phyloP scores from a whole-genome alignment of 2,888 invertebrate genomes.

The Drosophila acutilabella region DNA sequence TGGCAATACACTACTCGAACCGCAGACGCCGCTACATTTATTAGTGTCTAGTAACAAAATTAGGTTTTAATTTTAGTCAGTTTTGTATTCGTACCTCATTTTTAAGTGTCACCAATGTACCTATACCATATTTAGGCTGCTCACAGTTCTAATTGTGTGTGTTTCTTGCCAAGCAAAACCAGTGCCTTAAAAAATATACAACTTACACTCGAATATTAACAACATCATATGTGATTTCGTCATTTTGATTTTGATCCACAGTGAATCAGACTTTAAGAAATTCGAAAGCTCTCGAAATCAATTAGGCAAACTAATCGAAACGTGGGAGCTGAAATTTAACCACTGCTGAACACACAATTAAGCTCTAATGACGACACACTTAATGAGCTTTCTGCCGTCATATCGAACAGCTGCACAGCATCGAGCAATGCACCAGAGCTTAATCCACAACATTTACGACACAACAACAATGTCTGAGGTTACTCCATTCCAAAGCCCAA shows the following conservation, averaged over 20 bases:
- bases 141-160: constrained; percentile 32
- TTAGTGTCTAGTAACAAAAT: constrained; percentile 38
- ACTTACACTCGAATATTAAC: constrained; percentile 38
- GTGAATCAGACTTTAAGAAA: constrained; percentile 16
- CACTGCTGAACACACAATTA: constrained; percentile 28
- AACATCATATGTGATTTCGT: neutral
- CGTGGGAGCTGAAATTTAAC: constrained; percentile 32
- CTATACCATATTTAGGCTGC: constrained; percentile 41
- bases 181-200: constrained; percentile 52
- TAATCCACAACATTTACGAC: neutral
- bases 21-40: constrained; percentile 78
- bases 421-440: constrained; percentile 16
- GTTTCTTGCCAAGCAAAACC: constrained; percentile 67
- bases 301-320: constrained; percentile 49
- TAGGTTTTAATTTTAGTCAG: constrained; percentile 21
- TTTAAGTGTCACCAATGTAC: constrained; percentile 67
- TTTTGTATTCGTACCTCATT: constrained; percentile 41
- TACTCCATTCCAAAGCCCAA: constrained; percentile 2
- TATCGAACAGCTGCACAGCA: constrained; percentile 13
- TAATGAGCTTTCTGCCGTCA: constrained; percentile 28
- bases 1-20: constrained; percentile 81
- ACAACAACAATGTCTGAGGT: constrained; percentile 1
- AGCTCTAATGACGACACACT: constrained; percentile 45
- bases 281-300: constrained; percentile 63
- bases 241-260: constrained; percentile 24